phyloP scores from a whole-genome alignment of 2,113 vertebrate genomes.

The Chaetodon auriga region DNA sequence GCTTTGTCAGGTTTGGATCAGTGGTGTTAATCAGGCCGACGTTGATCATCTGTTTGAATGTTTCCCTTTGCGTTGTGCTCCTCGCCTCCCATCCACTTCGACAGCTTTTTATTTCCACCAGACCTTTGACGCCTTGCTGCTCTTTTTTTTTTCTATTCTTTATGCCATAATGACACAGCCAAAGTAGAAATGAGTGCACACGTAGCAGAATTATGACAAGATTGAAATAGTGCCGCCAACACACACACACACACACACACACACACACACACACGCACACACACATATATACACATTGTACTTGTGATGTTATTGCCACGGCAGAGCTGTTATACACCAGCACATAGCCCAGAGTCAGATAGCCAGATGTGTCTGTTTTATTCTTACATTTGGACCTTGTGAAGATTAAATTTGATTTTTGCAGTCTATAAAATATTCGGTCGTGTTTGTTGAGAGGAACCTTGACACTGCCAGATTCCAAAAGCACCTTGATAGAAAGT shows the following conservation, averaged over 20 bases:
- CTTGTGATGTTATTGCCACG: not conserved
- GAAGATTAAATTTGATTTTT: not conserved
- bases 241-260: constrained; percentile 7
- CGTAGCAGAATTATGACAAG: not conserved
- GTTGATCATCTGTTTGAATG: not conserved
- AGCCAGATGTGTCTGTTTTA: not conserved
- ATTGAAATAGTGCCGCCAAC: not conserved
- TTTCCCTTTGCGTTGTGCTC: not conserved
- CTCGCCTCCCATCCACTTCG: not conserved
- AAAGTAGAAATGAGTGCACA: constrained; percentile 10
- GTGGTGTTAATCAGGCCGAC: not conserved
- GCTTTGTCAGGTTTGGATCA: constrained; percentile 1
- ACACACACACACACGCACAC: not conserved
- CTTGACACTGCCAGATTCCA: constrained; percentile 24
- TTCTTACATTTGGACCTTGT: constrained; percentile 11
- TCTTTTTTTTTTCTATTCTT: constrained; percentile 35
- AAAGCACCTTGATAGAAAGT: not conserved
- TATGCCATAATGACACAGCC: not conserved
- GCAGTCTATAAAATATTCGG: too few species aligned
- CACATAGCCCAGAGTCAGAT: constrained; percentile 4
- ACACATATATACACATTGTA: constrained; percentile 1
- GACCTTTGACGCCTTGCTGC: not conserved
- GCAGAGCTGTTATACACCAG: constrained; percentile 28
- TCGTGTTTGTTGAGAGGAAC: not conserved
- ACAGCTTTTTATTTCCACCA: constrained; percentile 18